A percentile compares a stretch with the other conserved stretches of the same genome.
These are phyloP conservation scores for Parnassius orleans DNA, from an alignment of 2,888 invertebrate species.

Conservation along the genomic window DNA sequence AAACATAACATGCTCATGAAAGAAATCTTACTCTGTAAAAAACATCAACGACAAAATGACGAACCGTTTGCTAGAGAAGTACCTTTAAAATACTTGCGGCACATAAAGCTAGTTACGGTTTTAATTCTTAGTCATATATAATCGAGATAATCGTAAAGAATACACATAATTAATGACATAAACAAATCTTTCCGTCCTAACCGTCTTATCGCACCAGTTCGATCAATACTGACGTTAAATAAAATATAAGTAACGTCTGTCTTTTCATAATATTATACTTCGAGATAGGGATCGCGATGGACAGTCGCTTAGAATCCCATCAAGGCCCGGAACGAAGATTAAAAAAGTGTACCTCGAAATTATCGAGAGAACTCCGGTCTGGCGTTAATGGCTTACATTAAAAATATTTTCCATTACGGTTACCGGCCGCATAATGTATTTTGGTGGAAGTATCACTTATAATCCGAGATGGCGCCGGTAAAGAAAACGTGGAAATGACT, in stretches of 20 bases:
- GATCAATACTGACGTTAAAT: constrained; percentile 77
- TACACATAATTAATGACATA: constrained; percentile 68
- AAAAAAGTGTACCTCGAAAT: constrained; percentile 71
- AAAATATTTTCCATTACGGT: constrained; percentile 73
- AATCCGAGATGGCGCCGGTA: constrained; percentile 44
- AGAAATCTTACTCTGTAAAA: background rate
- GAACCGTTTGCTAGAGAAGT: too few relatives aligned
- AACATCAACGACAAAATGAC: too few relatives aligned
- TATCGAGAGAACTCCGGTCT: constrained; percentile 68
- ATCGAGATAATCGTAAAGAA: constrained; percentile 45
- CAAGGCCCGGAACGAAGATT: constrained; percentile 64
- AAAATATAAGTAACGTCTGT: constrained; percentile 79
- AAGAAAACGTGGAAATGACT: constrained; percentile 48
- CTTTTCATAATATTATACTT: constrained; percentile 77
- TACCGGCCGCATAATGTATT: constrained; percentile 57
- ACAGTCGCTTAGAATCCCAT: constrained; percentile 76
- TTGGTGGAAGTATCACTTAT: constrained; percentile 43
- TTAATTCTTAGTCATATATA: constrained; percentile 29
- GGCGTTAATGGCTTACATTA: constrained; percentile 75
- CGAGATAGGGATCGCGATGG: constrained; percentile 75
- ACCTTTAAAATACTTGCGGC: too few relatives aligned
- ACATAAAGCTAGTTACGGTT: constrained; percentile 11
- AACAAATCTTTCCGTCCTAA: constrained; percentile 67
- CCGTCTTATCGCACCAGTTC: constrained; percentile 66
- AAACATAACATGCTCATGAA: constrained; percentile 30